Evolutionary conservation across 2,888 invertebrate species (phyloP).

Genomic region (Stenchaetothrips biformis): DNA sequence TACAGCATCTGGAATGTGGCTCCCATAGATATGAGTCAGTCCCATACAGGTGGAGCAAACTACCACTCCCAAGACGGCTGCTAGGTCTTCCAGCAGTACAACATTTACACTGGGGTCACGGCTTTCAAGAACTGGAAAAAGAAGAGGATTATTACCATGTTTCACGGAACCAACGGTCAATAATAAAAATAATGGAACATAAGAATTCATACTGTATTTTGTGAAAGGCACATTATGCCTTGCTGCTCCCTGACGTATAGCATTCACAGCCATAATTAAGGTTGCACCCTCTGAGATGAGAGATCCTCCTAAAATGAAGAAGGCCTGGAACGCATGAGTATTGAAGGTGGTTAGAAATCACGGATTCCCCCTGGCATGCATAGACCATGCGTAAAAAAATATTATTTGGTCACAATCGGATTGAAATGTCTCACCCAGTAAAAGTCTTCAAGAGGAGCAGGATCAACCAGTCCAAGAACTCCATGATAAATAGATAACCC

Average conservation of each 20-base stretch:
- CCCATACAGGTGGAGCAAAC: slow-evolving; percentile 84
- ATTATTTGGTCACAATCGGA: not conserved
- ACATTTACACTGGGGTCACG: slow-evolving; percentile 97
- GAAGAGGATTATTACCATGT: slow-evolving; percentile 20
- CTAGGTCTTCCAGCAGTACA: slow-evolving; percentile 92
- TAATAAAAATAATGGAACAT: slow-evolving; percentile 25
- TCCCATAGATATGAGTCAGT: slow-evolving; percentile 72
- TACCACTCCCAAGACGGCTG: slow-evolving; percentile 77
- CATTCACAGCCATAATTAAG: slow-evolving; percentile 80
- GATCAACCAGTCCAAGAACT: slow-evolving; percentile 79
- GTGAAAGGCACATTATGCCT: slow-evolving; percentile 70
- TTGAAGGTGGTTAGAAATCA: slow-evolving; percentile 10
- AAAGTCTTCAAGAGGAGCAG: slow-evolving; percentile 74
- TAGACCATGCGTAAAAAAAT: slow-evolving; percentile 26
- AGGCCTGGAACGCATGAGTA: slow-evolving; percentile 57
- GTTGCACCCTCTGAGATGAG: slow-evolving; percentile 87
- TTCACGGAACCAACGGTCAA: not conserved
- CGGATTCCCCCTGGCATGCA: slow-evolving; percentile 24
- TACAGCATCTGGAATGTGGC: slow-evolving; percentile 79
- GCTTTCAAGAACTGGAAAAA: slow-evolving; percentile 68
- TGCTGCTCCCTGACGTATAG: slow-evolving; percentile 76
- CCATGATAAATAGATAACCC: slow-evolving; percentile 95
- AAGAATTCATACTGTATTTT: slow-evolving; percentile 72
- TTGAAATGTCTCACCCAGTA: slow-evolving; percentile 64
- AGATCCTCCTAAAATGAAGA: slow-evolving; percentile 82